phyloP scores from a whole-genome alignment of 2,888 invertebrate species.

The Cephus spinipes region DNA sequence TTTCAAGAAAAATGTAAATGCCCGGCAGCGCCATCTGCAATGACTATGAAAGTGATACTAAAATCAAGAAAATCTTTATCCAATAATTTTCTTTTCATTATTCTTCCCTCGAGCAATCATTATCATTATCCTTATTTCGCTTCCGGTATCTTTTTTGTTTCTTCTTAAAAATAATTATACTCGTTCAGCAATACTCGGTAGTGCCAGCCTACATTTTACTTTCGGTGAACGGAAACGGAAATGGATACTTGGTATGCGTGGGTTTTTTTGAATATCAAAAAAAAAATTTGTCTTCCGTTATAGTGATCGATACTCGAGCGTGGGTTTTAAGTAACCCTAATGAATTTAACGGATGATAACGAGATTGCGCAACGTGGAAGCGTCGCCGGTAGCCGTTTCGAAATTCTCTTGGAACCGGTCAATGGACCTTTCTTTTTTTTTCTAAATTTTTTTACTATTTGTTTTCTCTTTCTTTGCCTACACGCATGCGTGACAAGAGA shows the following conservation, averaged over 20 bases:
- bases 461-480: neutral
- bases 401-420: neutral
- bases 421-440: neutral
- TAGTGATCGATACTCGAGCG: neutral
- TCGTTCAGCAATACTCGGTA: neutral
- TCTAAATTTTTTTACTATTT: neutral
- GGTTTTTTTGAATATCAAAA: neutral
- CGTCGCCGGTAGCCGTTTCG: neutral
- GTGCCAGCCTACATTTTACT: neutral
- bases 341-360: conserved; percentile 2
- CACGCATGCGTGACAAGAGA: neutral
- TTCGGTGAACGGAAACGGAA: neutral
- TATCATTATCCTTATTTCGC: too few relatives aligned
- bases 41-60: too few relatives aligned
- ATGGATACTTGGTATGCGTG: neutral
- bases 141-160: neutral
- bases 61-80: too few relatives aligned
- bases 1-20: too few relatives aligned
- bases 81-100: too few relatives aligned
- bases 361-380: conserved; percentile 1
- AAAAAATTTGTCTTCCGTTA: neutral
- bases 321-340: neutral
- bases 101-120: too few relatives aligned
- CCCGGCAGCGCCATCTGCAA: too few relatives aligned
- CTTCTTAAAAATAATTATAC: too few relatives aligned